Evolutionary conservation across 1,140 invertebrate genomes (phyloP).

Genomic region (Aphaenogaster ashmeadi): DNA sequence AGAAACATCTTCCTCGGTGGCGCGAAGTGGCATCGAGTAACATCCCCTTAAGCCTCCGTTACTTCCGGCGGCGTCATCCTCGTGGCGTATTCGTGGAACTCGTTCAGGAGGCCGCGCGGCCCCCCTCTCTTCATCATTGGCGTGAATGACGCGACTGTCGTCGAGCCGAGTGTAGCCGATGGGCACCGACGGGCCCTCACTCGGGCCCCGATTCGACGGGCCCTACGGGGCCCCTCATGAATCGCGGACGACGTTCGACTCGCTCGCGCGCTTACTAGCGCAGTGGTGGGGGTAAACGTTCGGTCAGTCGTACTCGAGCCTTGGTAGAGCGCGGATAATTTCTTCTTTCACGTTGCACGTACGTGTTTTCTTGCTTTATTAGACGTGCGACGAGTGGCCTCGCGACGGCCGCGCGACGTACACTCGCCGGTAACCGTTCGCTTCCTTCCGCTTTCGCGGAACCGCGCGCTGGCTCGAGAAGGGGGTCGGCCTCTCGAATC

Average conservation of each 20-base stretch:
- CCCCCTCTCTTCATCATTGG: conserved; percentile 68
- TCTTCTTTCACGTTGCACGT: conserved; percentile 26
- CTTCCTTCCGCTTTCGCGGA: conserved; percentile 63
- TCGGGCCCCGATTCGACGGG: conserved; percentile 62
- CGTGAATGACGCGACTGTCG: conserved; percentile 64
- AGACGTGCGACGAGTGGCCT: not conserved
- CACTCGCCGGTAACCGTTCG: conserved; percentile 50
- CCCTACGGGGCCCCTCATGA: conserved; percentile 54
- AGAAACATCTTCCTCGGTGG: conserved; percentile 68
- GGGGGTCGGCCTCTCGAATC: conserved; percentile 75
- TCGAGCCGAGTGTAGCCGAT: conserved; percentile 59
- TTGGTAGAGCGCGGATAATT: conserved; percentile 34
- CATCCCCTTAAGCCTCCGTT: conserved; percentile 69
- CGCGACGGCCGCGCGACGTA: conserved; percentile 50
- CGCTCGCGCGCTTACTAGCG: conserved; percentile 6
- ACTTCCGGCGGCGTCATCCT: conserved; percentile 44
- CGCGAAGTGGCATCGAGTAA: conserved; percentile 65
- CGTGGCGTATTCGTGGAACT: conserved; percentile 20
- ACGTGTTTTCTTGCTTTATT: conserved; percentile 36
- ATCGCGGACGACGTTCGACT: conserved; percentile 29
- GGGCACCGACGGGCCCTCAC: conserved; percentile 17
- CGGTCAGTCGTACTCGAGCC: conserved; percentile 61
- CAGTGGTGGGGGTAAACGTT: conserved; percentile 61
- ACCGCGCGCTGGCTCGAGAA: conserved; percentile 71
- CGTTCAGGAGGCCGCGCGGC: conserved; percentile 69